Evolutionary conservation across 2,888 invertebrate species (phyloP), one percentile per base, ranked within the genome.

Genomic region (Eristalis arbustorum): DNA sequence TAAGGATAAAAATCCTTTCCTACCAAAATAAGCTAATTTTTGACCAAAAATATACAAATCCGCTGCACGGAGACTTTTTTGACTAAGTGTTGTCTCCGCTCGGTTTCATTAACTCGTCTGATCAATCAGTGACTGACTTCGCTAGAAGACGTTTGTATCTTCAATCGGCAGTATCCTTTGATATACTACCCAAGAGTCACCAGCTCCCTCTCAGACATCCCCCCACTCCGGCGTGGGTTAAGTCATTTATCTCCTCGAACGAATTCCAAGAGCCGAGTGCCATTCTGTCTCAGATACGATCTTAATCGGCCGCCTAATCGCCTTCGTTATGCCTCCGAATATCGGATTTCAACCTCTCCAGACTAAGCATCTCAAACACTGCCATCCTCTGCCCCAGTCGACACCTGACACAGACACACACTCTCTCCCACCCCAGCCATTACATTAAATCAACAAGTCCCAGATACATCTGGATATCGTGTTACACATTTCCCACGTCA

Each of bases 361-460:
- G 5, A 42, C 49, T 49, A 6, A 49, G 8, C 59, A 13, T 59
- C 25, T 59, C 14, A 23, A 25, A 59, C 59, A 28, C 1, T 13
- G 34, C 3, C 37, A 62, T 68, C 49, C 68, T 34, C 18, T 61
- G 37, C 25, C 23, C 34, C 34, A 77, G 23, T 56, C 59, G 22
- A 22, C 71, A 72, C 64, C 49, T 34, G 59, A n/a, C 71, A 28
- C 14, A 34, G 13, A 18, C 34, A 18, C 59, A 14, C 6, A 25
- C 49, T 31, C 84, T n/a, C n/a, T n/a, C 57, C 62, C 67, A 40
- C 67, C 75, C 62, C 49, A 23, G 49, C 42, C 59, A 80, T 76
- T 57, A 63, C 72, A 75, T 67, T 84, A 84, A 84, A 75, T 80
- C 84, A 73, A 68, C 63, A 72, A 73, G 72, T 79, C 59, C 62